Evolutionary conservation across 2,113 vertebrate species (phyloP).

Genomic region (Vicugna pacos): DNA sequence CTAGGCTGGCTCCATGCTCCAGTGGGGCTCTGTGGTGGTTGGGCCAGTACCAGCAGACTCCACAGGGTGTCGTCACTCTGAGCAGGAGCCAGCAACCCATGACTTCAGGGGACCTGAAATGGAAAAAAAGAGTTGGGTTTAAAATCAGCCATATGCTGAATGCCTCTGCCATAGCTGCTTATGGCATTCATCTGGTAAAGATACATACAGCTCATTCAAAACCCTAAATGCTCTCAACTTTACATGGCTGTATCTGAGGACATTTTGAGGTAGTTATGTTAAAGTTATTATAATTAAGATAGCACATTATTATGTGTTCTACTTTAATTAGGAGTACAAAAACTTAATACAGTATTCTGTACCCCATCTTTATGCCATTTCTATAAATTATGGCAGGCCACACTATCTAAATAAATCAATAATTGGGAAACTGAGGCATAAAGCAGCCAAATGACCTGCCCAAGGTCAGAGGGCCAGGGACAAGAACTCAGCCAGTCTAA

Average conservation of each 20-base stretch:
- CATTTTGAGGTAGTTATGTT: not conserved
- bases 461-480: not conserved
- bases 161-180: not conserved
- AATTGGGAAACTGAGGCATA: conserved; percentile 45
- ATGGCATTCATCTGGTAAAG: conserved; percentile 53
- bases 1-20: conserved; percentile 86
- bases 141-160: conserved; percentile 73
- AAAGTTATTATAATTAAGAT: not conserved
- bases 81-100: conserved; percentile 85
- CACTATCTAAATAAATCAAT: not conserved
- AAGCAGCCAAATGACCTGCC: conserved; percentile 25
- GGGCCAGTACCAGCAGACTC: conserved; percentile 85
- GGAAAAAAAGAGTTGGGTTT: conserved; percentile 85
- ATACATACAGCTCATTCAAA: not conserved
- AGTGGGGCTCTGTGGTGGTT: conserved; percentile 83
- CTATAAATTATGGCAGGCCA: not conserved
- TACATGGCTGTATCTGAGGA: not conserved
- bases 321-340: not conserved
- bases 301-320: not conserved
- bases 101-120: conserved; percentile 86
- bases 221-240: not conserved
- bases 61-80: conserved; percentile 86
- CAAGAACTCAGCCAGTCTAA: conserved; percentile 7
- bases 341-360: not conserved
- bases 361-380: not conserved